Evolutionary conservation across 2,113 vertebrate genomes (phyloP), one percentile per base, ranked within the genome.

Genomic region (Micromys minutus): DNA sequence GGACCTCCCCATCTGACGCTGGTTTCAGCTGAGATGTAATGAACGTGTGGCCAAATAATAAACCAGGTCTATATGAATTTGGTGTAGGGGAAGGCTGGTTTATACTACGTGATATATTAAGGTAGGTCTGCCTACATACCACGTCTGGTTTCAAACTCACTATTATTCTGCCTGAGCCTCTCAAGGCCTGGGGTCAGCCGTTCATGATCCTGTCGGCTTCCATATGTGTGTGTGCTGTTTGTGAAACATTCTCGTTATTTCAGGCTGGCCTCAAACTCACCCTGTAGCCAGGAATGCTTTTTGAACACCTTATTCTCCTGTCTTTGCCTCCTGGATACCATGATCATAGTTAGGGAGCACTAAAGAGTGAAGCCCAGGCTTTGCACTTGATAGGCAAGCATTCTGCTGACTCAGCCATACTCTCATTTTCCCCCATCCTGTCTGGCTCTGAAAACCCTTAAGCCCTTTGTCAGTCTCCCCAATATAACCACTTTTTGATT

Each of bases 361-460:
- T 39, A 45, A 84, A 17, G 57, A 45, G 11, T 45, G n/a, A 19
- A 31, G 50, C 59, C 59, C 11, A 24, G 83, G 42, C 39, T 47
- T 65, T 67, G 42, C 36, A 45, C 61, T 47, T 67, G 42, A 31
- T 50, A 13, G 83, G 10, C 29, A 50, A 31, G 83, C 39, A 36
- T 39, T 65, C 29, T 65, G 31, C 39, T 65, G 17, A 36, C 47
- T 34, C 29, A 47, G 61, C 16, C 26, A 63, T 9, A 42, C 7
- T 6, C 39, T 63, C 59, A 65, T 39, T 50, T n/a, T n/a, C 57
- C 57, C 3, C 6, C 39, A 84, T 42, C 87, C 71, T 31, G 1
- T 3, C 0, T 16, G 7, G 26, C 47, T 71, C 31, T 81, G n/a
- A 63, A 0, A 5, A 74, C 77, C 50, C 19, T 5, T 0, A 9